Evolutionary conservation across 2,888 invertebrate species (phyloP).

Genomic region (Noctua janthe): DNA sequence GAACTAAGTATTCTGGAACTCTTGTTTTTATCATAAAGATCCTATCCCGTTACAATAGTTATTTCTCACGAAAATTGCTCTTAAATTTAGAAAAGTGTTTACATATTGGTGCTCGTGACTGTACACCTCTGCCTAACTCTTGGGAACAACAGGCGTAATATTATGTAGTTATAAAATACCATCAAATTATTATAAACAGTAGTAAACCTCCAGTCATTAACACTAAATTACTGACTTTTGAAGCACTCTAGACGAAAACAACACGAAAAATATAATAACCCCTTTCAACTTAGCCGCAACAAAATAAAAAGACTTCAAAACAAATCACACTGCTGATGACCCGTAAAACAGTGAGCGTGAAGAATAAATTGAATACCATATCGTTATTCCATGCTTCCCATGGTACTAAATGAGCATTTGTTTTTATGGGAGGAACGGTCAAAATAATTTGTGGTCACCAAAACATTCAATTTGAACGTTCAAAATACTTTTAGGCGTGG

Average conservation of each 20-base stretch:
- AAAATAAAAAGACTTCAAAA: constrained; percentile 54
- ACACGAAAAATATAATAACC: constrained; percentile 24
- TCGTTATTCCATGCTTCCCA: constrained; percentile 75
- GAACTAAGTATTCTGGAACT: no score
- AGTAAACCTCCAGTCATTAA: background rate
- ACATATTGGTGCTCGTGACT: no score
- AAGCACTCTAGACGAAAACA: background rate
- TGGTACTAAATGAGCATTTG: constrained; percentile 70
- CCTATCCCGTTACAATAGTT: no score
- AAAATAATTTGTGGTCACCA: constrained; percentile 69
- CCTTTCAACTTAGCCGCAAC: constrained; percentile 55
- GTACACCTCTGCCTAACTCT: background rate
- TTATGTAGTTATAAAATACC: background rate
- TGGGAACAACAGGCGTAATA: background rate
- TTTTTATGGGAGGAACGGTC: constrained; percentile 60
- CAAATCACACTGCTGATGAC: constrained; percentile 71
- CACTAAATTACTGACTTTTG: background rate
- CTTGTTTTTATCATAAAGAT: no score
- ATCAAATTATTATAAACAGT: background rate
- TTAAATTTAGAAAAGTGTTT: no score
- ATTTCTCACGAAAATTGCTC: no score
- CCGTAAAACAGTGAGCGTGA: constrained; percentile 73
- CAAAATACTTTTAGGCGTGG: constrained; percentile 52
- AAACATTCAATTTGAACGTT: constrained; percentile 65
- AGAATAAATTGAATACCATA: constrained; percentile 84